Conservation (phyloP, 2,113 vertebrate species). For the Pachypanchax playfairii region DNA sequence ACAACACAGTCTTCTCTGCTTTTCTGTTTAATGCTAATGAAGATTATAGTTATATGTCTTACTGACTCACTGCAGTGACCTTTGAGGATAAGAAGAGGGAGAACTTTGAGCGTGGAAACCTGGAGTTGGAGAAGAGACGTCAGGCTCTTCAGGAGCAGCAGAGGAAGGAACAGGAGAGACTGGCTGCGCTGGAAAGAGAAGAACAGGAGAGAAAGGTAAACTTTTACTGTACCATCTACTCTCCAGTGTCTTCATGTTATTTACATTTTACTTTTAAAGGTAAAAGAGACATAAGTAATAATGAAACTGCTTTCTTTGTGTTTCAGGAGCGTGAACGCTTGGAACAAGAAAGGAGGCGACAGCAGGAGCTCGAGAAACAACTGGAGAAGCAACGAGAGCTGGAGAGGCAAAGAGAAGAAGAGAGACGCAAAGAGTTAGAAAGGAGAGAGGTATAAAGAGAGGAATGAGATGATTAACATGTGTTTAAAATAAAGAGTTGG, state of each 20-base stretch:
- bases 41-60: not conserved
- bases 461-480: not conserved
- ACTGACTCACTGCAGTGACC: conserved; percentile 79
- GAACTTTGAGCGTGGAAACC: conserved; percentile 96
- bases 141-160: conserved; percentile 95
- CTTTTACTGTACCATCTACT: not conserved
- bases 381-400: conserved; percentile 90
- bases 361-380: conserved; percentile 91
- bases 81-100: conserved; percentile 99
- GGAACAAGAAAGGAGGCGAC: conserved; percentile 92
- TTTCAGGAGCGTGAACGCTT: conserved; percentile 87
- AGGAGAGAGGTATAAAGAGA: conserved; percentile 69
- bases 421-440: conserved; percentile 74
- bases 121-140: conserved; percentile 94
- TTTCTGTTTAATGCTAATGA: too few species aligned
- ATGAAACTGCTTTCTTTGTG: not conserved
- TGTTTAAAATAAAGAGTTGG: conserved; percentile 20
- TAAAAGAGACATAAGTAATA: not conserved
- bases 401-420: conserved; percentile 91
- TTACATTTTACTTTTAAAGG: not conserved
- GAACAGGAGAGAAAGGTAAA: conserved; percentile 88
- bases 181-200: conserved; percentile 89
- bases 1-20: not conserved
- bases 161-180: conserved; percentile 93
- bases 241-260: not conserved